Evolutionary conservation across 2,113 vertebrate genomes (phyloP), one percentile per base, ranked within the genome.

Genomic region (Misgurnus anguillicaudatus): DNA sequence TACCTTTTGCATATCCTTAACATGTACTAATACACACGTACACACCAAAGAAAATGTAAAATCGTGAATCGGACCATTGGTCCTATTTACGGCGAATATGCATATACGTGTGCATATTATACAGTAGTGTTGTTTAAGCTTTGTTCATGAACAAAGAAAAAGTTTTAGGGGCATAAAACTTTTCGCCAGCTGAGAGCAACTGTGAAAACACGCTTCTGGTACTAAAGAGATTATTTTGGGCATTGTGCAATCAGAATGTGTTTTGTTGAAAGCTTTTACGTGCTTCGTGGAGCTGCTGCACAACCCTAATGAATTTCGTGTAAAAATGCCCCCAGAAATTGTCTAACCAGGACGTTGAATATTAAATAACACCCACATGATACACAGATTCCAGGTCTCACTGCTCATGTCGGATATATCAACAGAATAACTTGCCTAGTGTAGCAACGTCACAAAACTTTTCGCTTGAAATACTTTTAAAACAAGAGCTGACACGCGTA

Each of bases 231-330:
- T 48, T 53, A 63, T 63, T 75, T 75, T 64, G 24, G 61, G 61
- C 45, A 39, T 64, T 75, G 73, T 75, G 73, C n/a, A 64, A 75
- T 75, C 60, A 75, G 64, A 75, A 75, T 64, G 61, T 75, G 38
- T 75, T 51, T 75, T 75, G 73, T 75, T 75, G 42, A 75, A 75
- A 75, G 73, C 73, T 75, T 63, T 51, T 2, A 58, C n/a, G 73
- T 1, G 45, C 73, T 75, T 17, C 17, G 4, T 60, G 73, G 45
- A 75, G 31, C 42, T 19, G 60, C 73, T 53, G 45, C 31, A 75
- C 60, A 17, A 51, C 45, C 16, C 21, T 75, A 75, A 75, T 75
- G 73, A 75, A 75, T 64, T 75, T 64, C 31, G 53, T 63, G 61
- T 64, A 64, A 53, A 72, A 57, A 13, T 63, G 73, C 73, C 60